Evolutionary conservation across 2,888 invertebrate genomes (phyloP).

Genomic region (Agapostemon virescens): DNA sequence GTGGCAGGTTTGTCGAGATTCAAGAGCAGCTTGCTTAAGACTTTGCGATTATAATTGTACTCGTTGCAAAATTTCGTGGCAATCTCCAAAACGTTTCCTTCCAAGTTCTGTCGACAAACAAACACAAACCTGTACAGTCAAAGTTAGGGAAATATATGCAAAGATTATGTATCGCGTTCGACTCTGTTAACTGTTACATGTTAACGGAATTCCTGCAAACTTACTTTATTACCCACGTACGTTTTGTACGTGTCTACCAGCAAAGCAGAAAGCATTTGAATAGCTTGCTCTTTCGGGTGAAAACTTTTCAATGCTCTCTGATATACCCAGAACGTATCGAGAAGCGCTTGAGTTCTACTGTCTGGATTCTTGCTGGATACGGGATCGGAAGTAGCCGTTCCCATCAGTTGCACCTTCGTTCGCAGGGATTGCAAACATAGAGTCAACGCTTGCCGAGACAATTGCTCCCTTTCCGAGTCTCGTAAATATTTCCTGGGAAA

Average conservation of each 20-base stretch:
- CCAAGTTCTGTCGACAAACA: conserved; percentile 79
- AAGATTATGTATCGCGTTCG: background rate
- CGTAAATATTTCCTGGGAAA: conserved; percentile 88
- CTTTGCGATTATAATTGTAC: conserved; percentile 45
- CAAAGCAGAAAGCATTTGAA: conserved; percentile 83
- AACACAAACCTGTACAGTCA: no score
- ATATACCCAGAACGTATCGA: conserved; percentile 86
- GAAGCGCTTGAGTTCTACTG: conserved; percentile 80
- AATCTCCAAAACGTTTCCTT: conserved; percentile 85
- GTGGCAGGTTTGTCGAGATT: conserved; percentile 32
- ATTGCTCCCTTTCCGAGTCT: conserved; percentile 90
- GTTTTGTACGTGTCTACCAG: conserved; percentile 87
- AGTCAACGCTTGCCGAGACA: conserved; percentile 89
- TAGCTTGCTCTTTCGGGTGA: conserved; percentile 82
- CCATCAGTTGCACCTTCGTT: conserved; percentile 82
- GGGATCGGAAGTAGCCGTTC: conserved; percentile 72
- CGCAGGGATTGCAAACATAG: conserved; percentile 87
- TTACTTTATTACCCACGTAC: conserved; percentile 83
- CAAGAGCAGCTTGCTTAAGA: conserved; percentile 37
- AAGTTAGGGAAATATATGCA: background rate
- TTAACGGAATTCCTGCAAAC: conserved; percentile 60
- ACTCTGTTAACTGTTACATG: background rate
- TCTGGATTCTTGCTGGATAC: conserved; percentile 70
- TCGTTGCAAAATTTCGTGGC: conserved; percentile 85
- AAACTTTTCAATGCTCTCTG: conserved; percentile 86